phyloP scores from a whole-genome alignment of 2,888 invertebrate species.

The Eupeodes luniger region DNA sequence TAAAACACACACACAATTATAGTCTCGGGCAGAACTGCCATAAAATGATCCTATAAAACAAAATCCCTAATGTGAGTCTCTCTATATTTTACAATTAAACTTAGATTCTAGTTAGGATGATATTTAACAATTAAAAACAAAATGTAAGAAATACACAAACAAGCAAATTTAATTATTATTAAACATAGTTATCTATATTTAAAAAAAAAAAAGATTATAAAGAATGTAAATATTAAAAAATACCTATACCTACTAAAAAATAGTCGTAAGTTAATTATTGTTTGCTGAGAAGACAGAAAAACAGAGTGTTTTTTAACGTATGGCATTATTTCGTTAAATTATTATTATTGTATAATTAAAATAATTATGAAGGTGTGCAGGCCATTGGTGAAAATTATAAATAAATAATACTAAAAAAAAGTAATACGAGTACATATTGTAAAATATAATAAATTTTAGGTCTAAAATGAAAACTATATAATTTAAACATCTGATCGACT shows the following conservation, averaged over 20 bases:
- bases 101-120: conserved; percentile 70
- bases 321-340: conserved; percentile 34
- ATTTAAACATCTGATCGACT: conserved; percentile 58
- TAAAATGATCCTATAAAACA: conserved; percentile 22
- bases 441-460: conserved; percentile 35
- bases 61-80: conserved; percentile 48
- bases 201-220: conserved; percentile 17
- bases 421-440: conserved; percentile 28
- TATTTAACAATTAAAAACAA: conserved; percentile 34
- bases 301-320: neutral
- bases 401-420: conserved; percentile 13
- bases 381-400: conserved; percentile 10
- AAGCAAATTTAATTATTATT: conserved; percentile 38
- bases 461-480: conserved; percentile 9
- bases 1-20: neutral
- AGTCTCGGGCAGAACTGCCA: conserved; percentile 34
- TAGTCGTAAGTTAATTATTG: conserved; percentile 40
- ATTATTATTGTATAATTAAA: conserved; percentile 32
- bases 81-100: conserved; percentile 38
- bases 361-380: conserved; percentile 20
- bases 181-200: conserved; percentile 47
- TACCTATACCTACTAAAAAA: conserved; percentile 1
- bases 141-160: neutral
- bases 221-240: conserved; percentile 38
- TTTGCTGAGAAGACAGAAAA: conserved; percentile 53